phyloP scores from a whole-genome alignment of 2,797 vertebrate species.

The Fistularia commersonii region DNA sequence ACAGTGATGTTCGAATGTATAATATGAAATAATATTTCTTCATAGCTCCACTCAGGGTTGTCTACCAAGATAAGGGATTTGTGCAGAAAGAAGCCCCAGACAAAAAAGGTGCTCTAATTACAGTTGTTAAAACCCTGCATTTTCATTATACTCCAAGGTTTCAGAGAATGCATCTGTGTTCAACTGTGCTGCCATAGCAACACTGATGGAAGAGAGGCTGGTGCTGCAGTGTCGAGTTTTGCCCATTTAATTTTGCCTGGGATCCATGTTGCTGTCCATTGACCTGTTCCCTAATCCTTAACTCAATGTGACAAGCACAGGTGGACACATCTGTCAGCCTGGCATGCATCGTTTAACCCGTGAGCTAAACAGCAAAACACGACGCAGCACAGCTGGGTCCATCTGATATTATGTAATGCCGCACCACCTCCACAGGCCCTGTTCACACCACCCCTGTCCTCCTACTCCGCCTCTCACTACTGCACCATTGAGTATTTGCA shows the following conservation, averaged over 20 bases:
- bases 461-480: constrained; percentile 57
- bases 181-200: constrained; percentile 63
- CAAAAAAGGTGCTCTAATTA: constrained; percentile 48
- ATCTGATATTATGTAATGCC: constrained; percentile 61
- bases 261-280: constrained; percentile 7
- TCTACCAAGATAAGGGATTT: constrained; percentile 11
- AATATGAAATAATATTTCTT: constrained; percentile 20
- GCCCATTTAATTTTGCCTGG: constrained; percentile 11
- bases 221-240: constrained; percentile 13
- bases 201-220: constrained; percentile 18
- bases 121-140: constrained; percentile 42
- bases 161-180: constrained; percentile 46
- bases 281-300: constrained; percentile 23
- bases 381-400: constrained; percentile 61
- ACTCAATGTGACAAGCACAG: constrained; percentile 38
- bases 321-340: constrained; percentile 52
- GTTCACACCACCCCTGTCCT: constrained; percentile 62
- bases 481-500: constrained; percentile 55
- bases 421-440: constrained; percentile 63
- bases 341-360: constrained; percentile 48
- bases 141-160: constrained; percentile 57
- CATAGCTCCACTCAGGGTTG: constrained; percentile 11
- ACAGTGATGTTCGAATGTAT: constrained; percentile 4
- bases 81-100: constrained; percentile 13
- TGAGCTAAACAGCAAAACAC: constrained; percentile 35